Conservation (phyloP, 1,140 invertebrate species). For the Pseudomyrmex cubaensis region DNA sequence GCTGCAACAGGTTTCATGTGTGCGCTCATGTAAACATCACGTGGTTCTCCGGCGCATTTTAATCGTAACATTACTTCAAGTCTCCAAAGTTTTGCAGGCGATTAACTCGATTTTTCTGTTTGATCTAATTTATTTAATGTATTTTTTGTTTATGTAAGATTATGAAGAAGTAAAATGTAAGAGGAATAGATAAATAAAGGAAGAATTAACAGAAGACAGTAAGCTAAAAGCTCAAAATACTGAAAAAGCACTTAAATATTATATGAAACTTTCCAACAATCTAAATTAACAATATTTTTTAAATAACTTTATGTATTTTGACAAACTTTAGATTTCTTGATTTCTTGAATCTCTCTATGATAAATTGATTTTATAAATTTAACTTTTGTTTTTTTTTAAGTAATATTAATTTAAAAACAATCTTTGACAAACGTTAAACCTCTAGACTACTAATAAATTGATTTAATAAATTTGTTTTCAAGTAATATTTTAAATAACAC, state of each 20-base stretch:
- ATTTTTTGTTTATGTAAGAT: too few relatives aligned
- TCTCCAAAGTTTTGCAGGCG: too few relatives aligned
- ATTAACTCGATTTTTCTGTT: too few relatives aligned
- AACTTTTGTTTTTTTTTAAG: background rate
- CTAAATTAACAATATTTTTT: background rate
- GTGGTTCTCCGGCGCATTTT: conserved; percentile 25
- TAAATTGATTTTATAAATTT: background rate
- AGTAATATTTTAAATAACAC: background rate
- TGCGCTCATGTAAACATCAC: conserved; percentile 8
- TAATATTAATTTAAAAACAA: background rate
- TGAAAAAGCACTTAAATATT: too few relatives aligned
- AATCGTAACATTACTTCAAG: background rate
- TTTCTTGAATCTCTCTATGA: background rate
- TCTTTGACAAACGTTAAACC: too few relatives aligned
- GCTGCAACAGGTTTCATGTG: conserved; percentile 72
- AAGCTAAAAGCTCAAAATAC: too few relatives aligned
- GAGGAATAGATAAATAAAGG: too few relatives aligned
- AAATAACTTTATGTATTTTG: too few relatives aligned
- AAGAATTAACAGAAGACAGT: too few relatives aligned
- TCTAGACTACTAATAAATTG: background rate
- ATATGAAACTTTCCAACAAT: too few relatives aligned
- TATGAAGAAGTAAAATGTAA: too few relatives aligned
- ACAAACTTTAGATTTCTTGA: background rate
- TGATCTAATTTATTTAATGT: too few relatives aligned
- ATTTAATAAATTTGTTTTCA: background rate